A percentile compares a stretch with the other conserved stretches of the same genome.
phyloP scores from a whole-genome alignment of 2,113 vertebrate species.

The Colistium nudipinnis region DNA sequence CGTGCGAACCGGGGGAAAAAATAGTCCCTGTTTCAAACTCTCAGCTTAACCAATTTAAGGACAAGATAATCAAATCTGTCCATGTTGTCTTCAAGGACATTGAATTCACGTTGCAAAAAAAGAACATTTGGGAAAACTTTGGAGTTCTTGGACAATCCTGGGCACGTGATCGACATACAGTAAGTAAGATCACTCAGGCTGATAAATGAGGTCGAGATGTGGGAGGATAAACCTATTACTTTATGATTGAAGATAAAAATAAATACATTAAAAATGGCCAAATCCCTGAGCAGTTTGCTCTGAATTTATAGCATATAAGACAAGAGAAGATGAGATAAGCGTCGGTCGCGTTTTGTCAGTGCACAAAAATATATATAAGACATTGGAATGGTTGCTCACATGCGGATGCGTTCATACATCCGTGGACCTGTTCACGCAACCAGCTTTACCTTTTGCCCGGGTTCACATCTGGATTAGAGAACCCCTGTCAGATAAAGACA shows the following conservation, averaged over 20 bases:
- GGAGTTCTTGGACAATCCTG: slow-evolving; percentile 25
- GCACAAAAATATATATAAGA: slow-evolving; percentile 33
- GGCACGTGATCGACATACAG: slow-evolving; percentile 19
- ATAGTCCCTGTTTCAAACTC: too few species aligned
- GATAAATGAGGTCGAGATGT: slow-evolving; percentile 36
- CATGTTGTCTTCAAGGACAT: slow-evolving; percentile 25
- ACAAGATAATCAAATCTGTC: slow-evolving; percentile 49
- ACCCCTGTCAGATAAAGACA: slow-evolving; percentile 77
- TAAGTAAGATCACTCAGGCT: slow-evolving; percentile 2
- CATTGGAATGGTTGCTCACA: slow-evolving; percentile 49
- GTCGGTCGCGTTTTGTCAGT: slow-evolving; percentile 49
- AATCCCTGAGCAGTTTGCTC: slow-evolving; percentile 44
- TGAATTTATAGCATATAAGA: slow-evolving; percentile 41
- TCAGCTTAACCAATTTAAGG: slow-evolving; percentile 23
- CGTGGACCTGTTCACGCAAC: slow-evolving; percentile 14
- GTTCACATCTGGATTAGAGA: slow-evolving; percentile 83
- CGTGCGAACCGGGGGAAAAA: slow-evolving; percentile 2
- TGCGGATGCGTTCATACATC: slow-evolving; percentile 9
- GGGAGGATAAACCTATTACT: slow-evolving; percentile 26
- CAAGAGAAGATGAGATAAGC: too few species aligned
- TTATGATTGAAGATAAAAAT: slow-evolving; percentile 41
- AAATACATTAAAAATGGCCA: slow-evolving; percentile 42
- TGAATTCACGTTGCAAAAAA: slow-evolving; percentile 32
- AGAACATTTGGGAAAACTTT: slow-evolving; percentile 47
- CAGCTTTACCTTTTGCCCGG: slow-evolving; percentile 66